Conservation (phyloP, 1,140 invertebrate genomes). For the Anastatus disparis region DNA sequence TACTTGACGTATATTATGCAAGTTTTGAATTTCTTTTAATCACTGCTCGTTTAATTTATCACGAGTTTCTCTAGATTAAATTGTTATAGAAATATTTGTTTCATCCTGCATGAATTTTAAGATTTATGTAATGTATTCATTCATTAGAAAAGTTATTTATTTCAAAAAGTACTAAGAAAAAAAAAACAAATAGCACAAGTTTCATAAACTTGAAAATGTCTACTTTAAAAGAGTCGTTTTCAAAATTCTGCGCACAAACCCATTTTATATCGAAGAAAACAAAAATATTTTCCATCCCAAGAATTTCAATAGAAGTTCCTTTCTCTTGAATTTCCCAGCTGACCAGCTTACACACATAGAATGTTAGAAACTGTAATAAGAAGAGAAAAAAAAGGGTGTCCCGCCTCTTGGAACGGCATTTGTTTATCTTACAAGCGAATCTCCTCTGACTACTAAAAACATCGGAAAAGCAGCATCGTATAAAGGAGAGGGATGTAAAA, state of each 20-base stretch:
- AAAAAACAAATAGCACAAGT: too few relatives aligned
- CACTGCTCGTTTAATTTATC: too few relatives aligned
- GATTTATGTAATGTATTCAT: too few relatives aligned
- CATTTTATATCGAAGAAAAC: neutral
- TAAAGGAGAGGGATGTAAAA: conserved; percentile 5
- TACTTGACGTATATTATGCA: neutral
- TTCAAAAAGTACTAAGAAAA: too few relatives aligned
- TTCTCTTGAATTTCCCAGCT: neutral
- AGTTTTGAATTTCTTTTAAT: neutral
- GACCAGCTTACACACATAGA: too few relatives aligned
- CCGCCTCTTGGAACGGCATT: neutral
- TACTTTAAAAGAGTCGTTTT: too few relatives aligned
- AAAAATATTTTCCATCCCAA: neutral
- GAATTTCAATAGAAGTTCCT: conserved; percentile 13
- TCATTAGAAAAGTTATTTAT: too few relatives aligned
- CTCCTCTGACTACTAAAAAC: conserved; percentile 27
- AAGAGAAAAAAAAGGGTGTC: neutral
- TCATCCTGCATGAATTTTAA: too few relatives aligned
- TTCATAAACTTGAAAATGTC: too few relatives aligned
- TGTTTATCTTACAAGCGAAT: conserved; percentile 32
- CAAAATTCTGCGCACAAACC: neutral
- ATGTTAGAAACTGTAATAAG: too few relatives aligned
- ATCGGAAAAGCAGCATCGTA: conserved; percentile 12
- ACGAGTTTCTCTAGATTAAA: too few relatives aligned
- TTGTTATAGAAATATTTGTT: too few relatives aligned